Conservation (phyloP, 2,797 vertebrate species). For the Thunnus albacares region DNA sequence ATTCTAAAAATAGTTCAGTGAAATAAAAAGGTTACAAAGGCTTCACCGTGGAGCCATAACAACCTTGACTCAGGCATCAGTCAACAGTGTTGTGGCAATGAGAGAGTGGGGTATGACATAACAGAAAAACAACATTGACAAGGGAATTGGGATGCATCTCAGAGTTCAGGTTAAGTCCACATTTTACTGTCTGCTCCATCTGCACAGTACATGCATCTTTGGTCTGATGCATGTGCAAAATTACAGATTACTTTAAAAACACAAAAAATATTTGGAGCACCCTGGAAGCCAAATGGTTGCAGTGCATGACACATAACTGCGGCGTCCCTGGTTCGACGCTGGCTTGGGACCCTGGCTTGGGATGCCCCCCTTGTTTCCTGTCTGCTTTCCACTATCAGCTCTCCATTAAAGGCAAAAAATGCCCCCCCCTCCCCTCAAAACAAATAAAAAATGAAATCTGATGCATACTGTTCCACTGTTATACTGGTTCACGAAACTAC, state of each 20-base stretch:
- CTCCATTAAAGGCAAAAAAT: too few relatives aligned
- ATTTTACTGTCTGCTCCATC: background rate
- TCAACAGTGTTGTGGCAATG: background rate
- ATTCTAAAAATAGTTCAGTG: slow-evolving; percentile 60
- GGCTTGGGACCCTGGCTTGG: too few relatives aligned
- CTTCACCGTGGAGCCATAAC: background rate
- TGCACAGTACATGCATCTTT: background rate
- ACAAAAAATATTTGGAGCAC: background rate
- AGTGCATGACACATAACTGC: too few relatives aligned
- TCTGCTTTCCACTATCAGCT: too few relatives aligned
- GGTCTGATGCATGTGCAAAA: background rate
- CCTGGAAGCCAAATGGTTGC: too few relatives aligned
- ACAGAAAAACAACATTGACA: slow-evolving; percentile 21
- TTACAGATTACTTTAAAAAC: background rate
- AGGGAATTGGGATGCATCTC: slow-evolving; percentile 37
- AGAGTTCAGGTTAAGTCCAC: slow-evolving; percentile 43
- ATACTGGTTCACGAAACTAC: too few relatives aligned
- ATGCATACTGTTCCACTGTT: too few relatives aligned
- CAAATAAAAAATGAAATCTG: too few relatives aligned
- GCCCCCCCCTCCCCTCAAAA: too few relatives aligned
- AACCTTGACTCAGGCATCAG: slow-evolving; percentile 34
- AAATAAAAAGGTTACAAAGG: slow-evolving; percentile 25
- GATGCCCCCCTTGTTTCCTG: too few relatives aligned
- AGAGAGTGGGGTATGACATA: slow-evolving; percentile 33
- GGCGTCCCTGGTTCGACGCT: too few relatives aligned